Evolutionary conservation across 1,140 invertebrate genomes (phyloP), one percentile per base, ranked within the genome.

Genomic region (Drosophila yakuba): DNA sequence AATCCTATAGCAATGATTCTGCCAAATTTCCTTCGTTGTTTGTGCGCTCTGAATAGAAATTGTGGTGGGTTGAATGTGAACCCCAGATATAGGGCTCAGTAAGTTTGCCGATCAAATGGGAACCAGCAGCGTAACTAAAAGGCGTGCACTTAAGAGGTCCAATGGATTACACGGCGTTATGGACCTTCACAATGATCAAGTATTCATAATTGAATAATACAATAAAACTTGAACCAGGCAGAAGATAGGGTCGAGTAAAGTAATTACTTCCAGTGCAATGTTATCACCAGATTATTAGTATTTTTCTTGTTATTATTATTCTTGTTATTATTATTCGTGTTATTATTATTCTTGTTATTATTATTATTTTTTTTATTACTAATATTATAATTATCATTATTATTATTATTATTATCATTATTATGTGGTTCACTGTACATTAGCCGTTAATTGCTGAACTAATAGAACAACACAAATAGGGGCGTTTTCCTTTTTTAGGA

Each of bases 181-280:
- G 61, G 78, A 84, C 66, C 66, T 61, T 80, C 57, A 78, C 85
- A 89, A 84, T 75, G 51, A 63, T 62, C 43, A 51, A 74, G 54
- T 61, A 68, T 63, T 84, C 80, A 90, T 90, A 89, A 89, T 90
- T 89, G 80, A 89, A 84, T 80, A 84, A 89, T 50, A 83, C 69
- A 89, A 83, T 80, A 71, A 74, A 88, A 79, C 73, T 51, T 20
- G 43, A 74, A 55, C 58, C 39, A 75, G 54, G 50, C 43, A 12
- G 15, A 36, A 36, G 10, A 32, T 17, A 17, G 17, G 17, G 17
- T 17, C 17, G 17, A 1, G 17, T 17, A 17, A 17, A 17, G 17
- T 17, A 17, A 17, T 17, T 17, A 17, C 17, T 17, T 17, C 17
- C 17, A 17, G 17, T 17, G 17, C 17, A 17, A 17, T 17, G 17